Evolutionary conservation across 2,888 invertebrate genomes (phyloP).

Genomic region (Oscheius sp.): DNA sequence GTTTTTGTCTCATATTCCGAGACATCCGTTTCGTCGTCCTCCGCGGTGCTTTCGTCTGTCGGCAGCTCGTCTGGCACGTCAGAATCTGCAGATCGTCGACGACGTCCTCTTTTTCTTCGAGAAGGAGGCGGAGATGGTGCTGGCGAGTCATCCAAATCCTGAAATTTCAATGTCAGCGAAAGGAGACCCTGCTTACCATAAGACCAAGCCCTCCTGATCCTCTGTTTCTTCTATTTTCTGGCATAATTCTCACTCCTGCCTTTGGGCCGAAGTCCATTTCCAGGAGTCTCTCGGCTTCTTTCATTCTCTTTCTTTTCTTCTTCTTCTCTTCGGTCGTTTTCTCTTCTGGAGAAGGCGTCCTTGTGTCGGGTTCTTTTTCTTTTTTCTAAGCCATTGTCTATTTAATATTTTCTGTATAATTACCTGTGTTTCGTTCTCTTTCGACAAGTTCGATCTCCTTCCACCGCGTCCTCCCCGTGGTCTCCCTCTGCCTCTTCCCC

Average conservation of each 20-base stretch:
- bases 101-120: background rate
- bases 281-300: background rate
- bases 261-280: constrained; percentile 13
- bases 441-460: background rate
- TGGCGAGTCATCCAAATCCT: too few relatives aligned
- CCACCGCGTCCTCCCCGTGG: background rate
- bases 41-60: background rate
- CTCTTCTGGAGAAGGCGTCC: background rate
- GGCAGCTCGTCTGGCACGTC: background rate
- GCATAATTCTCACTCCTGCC: background rate
- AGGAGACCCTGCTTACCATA: background rate
- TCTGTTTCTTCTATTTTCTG: background rate
- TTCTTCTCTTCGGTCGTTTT: too few relatives aligned
- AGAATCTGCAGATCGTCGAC: background rate
- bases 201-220: background rate
- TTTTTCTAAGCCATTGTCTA: background rate
- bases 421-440: background rate
- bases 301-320: constrained; percentile 5
- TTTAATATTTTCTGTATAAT: background rate
- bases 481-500: constrained; percentile 1
- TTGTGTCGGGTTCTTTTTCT: background rate
- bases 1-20: background rate
- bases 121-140: too few relatives aligned
- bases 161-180: background rate
- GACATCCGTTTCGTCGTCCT: background rate